These are phyloP conservation scores for Psilopogon haemacephalus DNA, from an alignment of 2,113 vertebrate species.

Conservation along the genomic window DNA sequence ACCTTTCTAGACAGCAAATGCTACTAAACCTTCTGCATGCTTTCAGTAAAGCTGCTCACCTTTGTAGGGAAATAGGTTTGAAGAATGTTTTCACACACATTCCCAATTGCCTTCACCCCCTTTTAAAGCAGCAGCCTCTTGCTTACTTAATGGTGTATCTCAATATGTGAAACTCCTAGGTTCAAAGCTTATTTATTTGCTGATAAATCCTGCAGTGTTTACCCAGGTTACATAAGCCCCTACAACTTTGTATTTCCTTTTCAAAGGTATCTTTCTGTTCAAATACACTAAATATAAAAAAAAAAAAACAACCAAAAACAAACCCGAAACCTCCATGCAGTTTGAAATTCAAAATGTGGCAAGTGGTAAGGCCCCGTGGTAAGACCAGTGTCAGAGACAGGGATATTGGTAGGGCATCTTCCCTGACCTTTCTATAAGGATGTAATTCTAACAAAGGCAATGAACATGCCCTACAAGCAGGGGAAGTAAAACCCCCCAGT, in stretches of 20 bases:
- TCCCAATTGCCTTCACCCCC: not conserved
- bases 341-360: not conserved
- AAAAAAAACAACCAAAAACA: not conserved
- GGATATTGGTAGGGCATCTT: not conserved
- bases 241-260: not conserved
- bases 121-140: not conserved
- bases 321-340: not conserved
- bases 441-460: not conserved
- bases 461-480: not conserved
- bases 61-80: not conserved
- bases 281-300: not conserved
- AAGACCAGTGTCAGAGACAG: not conserved
- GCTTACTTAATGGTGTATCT: not conserved
- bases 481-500: not conserved
- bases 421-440: not conserved
- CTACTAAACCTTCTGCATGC: not conserved
- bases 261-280: not conserved
- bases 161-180: not conserved
- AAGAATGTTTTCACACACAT: not conserved
- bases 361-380: not conserved
- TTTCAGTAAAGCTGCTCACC: not conserved
- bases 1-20: not conserved
- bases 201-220: constrained; percentile 12
- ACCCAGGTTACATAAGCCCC: not conserved
- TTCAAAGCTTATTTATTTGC: constrained; percentile 26